Conservation (phyloP, 2,888 invertebrate species). For the Xanthorhoe designata region DNA sequence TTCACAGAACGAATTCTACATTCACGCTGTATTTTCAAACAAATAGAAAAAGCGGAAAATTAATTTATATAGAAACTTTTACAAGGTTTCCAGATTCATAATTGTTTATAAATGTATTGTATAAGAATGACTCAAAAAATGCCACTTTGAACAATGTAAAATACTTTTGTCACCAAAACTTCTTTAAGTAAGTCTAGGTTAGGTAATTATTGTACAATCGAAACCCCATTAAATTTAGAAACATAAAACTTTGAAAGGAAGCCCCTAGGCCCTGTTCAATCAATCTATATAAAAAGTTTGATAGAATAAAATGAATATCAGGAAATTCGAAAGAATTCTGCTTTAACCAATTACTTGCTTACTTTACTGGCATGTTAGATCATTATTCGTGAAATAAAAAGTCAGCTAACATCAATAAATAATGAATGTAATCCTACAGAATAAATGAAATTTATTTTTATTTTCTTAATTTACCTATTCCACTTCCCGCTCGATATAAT, state of each 20-base stretch:
- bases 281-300: constrained; percentile 18
- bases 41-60: constrained; percentile 30
- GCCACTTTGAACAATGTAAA: too few relatives aligned
- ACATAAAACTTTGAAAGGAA: neutral
- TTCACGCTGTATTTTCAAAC: constrained; percentile 15
- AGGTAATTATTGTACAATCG: neutral
- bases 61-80: constrained; percentile 36
- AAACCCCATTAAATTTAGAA: neutral
- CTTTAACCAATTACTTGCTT: constrained; percentile 10
- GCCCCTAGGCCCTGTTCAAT: constrained; percentile 10
- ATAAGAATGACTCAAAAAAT: too few relatives aligned
- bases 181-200: too few relatives aligned
- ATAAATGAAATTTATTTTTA: too few relatives aligned
- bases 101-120: neutral
- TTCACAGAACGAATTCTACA: constrained; percentile 17
- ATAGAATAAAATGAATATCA: constrained; percentile 9
- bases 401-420: too few relatives aligned
- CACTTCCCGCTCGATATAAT: too few relatives aligned
- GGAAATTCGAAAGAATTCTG: neutral
- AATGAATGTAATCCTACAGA: too few relatives aligned
- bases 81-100: constrained; percentile 17
- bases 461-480: too few relatives aligned
- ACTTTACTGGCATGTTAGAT: neutral
- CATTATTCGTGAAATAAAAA: neutral
- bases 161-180: too few relatives aligned